Percentiles rank a stretch among this genome's conserved stretches.
Conservation (phyloP, 2,888 invertebrate genomes). For the Pristionchus mayeri region DNA sequence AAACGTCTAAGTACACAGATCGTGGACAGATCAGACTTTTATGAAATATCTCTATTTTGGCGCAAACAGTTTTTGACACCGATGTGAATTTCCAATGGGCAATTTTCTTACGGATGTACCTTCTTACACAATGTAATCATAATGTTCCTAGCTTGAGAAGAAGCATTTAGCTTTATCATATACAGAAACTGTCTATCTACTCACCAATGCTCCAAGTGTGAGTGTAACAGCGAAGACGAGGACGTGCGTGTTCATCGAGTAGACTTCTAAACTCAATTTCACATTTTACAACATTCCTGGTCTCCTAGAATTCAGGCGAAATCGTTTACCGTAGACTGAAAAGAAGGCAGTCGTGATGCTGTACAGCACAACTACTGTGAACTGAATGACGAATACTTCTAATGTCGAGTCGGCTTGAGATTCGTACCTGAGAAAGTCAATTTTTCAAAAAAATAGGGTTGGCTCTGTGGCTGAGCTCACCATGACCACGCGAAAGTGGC, state of each 20-base stretch:
- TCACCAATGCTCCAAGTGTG: not conserved
- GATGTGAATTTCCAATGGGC: too few relatives aligned
- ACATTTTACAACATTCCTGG: not conserved
- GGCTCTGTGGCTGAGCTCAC: too few relatives aligned
- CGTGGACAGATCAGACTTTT: too few relatives aligned
- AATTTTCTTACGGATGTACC: too few relatives aligned
- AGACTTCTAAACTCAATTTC: not conserved
- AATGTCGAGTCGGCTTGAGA: not conserved
- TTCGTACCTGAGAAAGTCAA: slow-evolving; percentile 10
- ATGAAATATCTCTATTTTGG: too few relatives aligned
- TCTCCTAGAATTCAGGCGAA: not conserved
- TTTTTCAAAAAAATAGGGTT: not conserved
- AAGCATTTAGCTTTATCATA: too few relatives aligned
- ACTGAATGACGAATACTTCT: not conserved
- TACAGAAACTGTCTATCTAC: not conserved
- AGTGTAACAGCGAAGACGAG: slow-evolving; percentile 15
- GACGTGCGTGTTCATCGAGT: slow-evolving; percentile 33
- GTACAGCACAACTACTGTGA: not conserved
- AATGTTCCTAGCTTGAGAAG: too few relatives aligned
- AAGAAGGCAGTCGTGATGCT: not conserved
- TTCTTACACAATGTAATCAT: too few relatives aligned
- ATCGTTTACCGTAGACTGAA: not conserved
- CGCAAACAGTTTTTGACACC: too few relatives aligned
- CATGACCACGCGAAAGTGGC: slow-evolving; percentile 32
- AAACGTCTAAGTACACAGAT: too few relatives aligned